Conservation (phyloP, 2,797 vertebrate species). For the Malurus leucopterus region DNA sequence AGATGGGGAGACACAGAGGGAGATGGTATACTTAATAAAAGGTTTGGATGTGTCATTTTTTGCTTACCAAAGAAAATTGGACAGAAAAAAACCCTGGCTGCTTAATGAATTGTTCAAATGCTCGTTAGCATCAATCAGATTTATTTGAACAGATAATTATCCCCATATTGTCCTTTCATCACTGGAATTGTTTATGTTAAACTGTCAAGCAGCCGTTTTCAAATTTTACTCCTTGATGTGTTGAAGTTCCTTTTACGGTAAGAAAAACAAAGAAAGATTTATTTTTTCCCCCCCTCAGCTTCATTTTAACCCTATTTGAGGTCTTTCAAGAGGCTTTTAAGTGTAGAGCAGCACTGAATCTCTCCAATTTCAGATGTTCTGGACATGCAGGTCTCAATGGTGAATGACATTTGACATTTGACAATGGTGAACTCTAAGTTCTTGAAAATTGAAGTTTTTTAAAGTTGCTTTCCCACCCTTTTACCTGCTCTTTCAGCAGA, state of each 20-base stretch:
- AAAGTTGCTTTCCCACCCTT: neutral
- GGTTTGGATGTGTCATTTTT: constrained; percentile 23
- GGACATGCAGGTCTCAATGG: neutral
- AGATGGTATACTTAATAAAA: neutral
- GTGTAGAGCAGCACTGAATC: neutral
- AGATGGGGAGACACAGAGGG: neutral
- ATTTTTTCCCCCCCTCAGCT: neutral
- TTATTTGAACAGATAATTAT: constrained; percentile 64
- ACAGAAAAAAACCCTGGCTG: neutral
- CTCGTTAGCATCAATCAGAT: constrained; percentile 58
- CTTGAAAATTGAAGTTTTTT: neutral
- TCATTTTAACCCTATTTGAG: neutral
- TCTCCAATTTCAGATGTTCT: neutral
- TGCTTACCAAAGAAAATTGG: constrained; percentile 45
- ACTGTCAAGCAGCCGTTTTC: constrained; percentile 17
- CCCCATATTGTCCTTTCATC: constrained; percentile 58
- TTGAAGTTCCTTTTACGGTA: neutral
- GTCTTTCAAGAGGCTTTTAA: neutral
- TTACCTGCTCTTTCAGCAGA: neutral
- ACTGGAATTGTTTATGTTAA: constrained; percentile 50
- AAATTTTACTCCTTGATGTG: constrained; percentile 12
- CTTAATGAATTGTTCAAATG: constrained; percentile 51
- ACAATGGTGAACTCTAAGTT: neutral
- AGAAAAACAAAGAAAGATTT: neutral
- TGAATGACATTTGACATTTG: neutral